Evolutionary conservation across 2,113 vertebrate genomes (phyloP).

Genomic region (Gymnocephalus cernua): DNA sequence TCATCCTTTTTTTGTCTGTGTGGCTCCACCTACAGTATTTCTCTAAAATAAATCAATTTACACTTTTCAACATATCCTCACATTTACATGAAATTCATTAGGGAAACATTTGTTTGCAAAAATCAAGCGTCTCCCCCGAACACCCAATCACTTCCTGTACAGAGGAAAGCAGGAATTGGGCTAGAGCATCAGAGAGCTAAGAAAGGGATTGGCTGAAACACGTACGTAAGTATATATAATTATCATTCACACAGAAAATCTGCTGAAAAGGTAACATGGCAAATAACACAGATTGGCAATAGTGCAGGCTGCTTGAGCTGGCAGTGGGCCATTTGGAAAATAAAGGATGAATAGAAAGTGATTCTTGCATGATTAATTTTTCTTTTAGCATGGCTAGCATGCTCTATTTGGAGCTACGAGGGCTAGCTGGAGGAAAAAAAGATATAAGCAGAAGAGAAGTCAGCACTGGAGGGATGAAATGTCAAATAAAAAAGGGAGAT

Average conservation of each 20-base stretch:
- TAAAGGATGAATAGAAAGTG: conserved; percentile 26
- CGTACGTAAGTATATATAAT: conserved; percentile 22
- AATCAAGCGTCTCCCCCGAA: conserved; percentile 23
- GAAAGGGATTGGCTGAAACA: conserved; percentile 57
- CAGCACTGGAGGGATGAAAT: conserved; percentile 60
- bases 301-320: conserved; percentile 62
- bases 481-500: conserved; percentile 60
- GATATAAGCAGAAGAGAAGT: conserved; percentile 38
- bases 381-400: conserved; percentile 40
- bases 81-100: conserved; percentile 71
- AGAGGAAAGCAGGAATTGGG: conserved; percentile 47
- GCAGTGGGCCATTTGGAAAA: conserved; percentile 48
- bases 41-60: conserved; percentile 79
- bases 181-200: conserved; percentile 40
- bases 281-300: conserved; percentile 70
- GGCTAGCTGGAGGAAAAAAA: conserved; percentile 20
- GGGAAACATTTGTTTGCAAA: conserved; percentile 76
- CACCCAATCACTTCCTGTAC: conserved; percentile 27
- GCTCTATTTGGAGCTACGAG: conserved; percentile 39
- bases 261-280: conserved; percentile 64
- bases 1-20: conserved; percentile 63
- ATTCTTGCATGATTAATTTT: conserved; percentile 26
- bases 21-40: conserved; percentile 68
- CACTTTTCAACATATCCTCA: conserved; percentile 75
- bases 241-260: conserved; percentile 59